Base-by-base conservation (phyloP, 1,140 invertebrate species). In the Schlechtendalia chinensis region DNA sequence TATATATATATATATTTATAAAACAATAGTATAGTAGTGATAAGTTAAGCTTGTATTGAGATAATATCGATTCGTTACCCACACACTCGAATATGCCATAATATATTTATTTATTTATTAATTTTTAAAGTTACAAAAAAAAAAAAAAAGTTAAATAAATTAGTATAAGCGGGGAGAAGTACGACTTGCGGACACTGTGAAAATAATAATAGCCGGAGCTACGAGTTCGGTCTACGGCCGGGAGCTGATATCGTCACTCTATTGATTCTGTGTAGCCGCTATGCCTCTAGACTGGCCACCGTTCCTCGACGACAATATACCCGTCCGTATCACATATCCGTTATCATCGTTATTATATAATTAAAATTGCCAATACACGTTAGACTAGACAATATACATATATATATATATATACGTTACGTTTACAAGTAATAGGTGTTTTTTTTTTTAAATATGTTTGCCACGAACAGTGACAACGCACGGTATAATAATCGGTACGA, bases 351-450 rank as follows among this genome's bases (percentile, higher is more conserved):
- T 24, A 50, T 69, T 47, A 27, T 67, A 67, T 39, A 16, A 24
- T 47, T 16, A 22, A n/a, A 67, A 47, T 47, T 24, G 19, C 17
- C 58, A 16, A 29, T 63, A 61, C 39, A 63, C 47, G 29, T 32
- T 61, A 29, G 75, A 63, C 75, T 79, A 79, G 75, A 79, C 24
- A 22, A 19, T 17, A 39, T 53, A 53, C 10, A n/a, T n/a, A 71
- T 11, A 24, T 53, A n/a, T n/a, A n/a, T n/a, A n/a, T n/a, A n/a
- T 72, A 69, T 69, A 54, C 47, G 69, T 69, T 69, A 69, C 67
- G 22, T 69, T 69, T 69, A 69, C 45, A 69, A 69, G 45, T 58
- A 69, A 10, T 22, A 67, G 10, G 19, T 50, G n/a, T n/a, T n/a
- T n/a, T n/a, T 11, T n/a, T 29, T 63, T 50, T 69, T 16, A 50